Base-by-base conservation (phyloP, 2,113 vertebrate species). In the Poecilia latipinna region DNA sequence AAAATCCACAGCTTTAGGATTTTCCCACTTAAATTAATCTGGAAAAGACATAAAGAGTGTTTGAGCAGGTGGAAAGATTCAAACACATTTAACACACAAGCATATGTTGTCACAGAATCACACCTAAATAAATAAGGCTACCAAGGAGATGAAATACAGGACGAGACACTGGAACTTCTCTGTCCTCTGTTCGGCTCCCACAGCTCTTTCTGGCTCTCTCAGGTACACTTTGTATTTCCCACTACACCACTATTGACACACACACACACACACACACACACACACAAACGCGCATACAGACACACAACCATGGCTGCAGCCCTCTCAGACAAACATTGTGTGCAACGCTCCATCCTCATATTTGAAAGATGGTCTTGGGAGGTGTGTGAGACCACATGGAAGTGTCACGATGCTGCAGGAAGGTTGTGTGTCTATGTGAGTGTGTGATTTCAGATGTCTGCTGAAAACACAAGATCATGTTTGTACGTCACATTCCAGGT, bases 201-300 rank as follows among this genome's bases (percentile, higher is more conserved):
- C 63, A 74, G 44, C 75, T 73, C 61, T 82, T 80, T 78, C 82
- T 77, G 68, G 72, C 87, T 82, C 79, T 92, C 89, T 93, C 92
- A 93, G 87, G 44, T 92, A 93, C 65, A 82, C 90, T 92, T 91
- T 91, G 90, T 93, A 93, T 93, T 93, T 93, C 88, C 92, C 92
- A 93, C 92, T 87, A 88, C 87, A 83, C 54, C 83, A 91, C 87
- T 87, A 92, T 68, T 86, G 79, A 72, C 57, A 68, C 33, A 76
- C 70, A 74, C 71, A 69, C 86, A 90, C 84, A 83, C 68, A 83
- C 79, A 61, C 28, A 44, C 32, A 42, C 42, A 44, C 28, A 28
- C 28, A 28, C 28, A 1, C 28, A 28, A 1, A 28, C 28, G 1
- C 28, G 28, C 28, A 69, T 61, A 72, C 57, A 66, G 39, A 61